Evolutionary conservation across 1,140 invertebrate species (phyloP).

Genomic region (Meloidogyne chitwoodi): DNA sequence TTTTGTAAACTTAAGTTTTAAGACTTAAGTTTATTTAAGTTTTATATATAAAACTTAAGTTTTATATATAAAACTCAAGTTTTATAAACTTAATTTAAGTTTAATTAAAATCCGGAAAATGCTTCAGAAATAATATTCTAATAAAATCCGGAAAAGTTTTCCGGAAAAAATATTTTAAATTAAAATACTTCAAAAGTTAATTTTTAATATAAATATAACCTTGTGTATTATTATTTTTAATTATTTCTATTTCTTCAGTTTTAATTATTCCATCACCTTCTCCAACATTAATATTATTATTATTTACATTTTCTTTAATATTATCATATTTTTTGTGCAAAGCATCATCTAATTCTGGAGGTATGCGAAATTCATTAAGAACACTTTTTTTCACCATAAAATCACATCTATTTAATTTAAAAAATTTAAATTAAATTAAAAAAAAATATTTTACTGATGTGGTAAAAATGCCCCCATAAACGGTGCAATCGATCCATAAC

Average conservation of each 20-base stretch:
- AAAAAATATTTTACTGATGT: constrained; percentile 11
- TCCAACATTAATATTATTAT: neutral
- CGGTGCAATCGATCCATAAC: constrained; percentile 13
- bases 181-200: neutral
- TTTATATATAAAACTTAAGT: too few species aligned
- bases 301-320: neutral
- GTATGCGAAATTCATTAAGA: constrained; percentile 23
- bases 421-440: constrained; percentile 3
- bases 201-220: too few species aligned
- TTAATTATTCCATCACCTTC: neutral
- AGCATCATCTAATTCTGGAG: constrained; percentile 22
- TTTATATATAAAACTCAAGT: too few species aligned
- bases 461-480: constrained; percentile 27
- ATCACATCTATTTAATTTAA: neutral
- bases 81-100: too few species aligned
- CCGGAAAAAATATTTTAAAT: neutral
- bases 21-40: too few species aligned
- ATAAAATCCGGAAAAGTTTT: neutral
- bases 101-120: too few species aligned
- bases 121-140: neutral
- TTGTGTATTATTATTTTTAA: too few species aligned
- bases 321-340: constrained; percentile 15
- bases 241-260: too few species aligned
- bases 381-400: constrained; percentile 24
- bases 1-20: too few species aligned